Conservation (phyloP, 1,140 invertebrate species). For the Drosophila navojoa region DNA sequence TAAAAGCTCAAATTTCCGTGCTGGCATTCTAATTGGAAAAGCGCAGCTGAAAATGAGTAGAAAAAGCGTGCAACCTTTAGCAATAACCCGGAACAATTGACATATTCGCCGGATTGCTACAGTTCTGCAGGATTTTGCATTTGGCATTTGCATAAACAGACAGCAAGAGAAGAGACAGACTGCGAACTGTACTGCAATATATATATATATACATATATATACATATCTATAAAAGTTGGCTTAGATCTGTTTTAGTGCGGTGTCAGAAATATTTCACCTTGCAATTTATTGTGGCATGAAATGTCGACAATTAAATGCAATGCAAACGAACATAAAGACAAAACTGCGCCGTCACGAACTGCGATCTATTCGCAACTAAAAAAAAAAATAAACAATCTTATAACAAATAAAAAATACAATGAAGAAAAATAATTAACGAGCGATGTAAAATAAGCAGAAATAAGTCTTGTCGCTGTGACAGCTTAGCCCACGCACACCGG, state of each 20-base stretch:
- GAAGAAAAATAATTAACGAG: slow-evolving; percentile 43
- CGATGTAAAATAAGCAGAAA: slow-evolving; percentile 79
- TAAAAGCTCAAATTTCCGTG: background rate
- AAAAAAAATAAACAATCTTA: slow-evolving; percentile 11
- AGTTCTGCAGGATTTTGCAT: slow-evolving; percentile 19
- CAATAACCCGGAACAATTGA: slow-evolving; percentile 50
- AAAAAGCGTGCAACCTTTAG: slow-evolving; percentile 4
- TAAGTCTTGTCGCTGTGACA: slow-evolving; percentile 80
- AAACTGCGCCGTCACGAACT: slow-evolving; percentile 67
- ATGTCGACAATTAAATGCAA: slow-evolving; percentile 77
- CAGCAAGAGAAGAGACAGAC: background rate
- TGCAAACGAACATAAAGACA: slow-evolving; percentile 58
- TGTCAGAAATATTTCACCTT: slow-evolving; percentile 55
- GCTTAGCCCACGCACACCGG: slow-evolving; percentile 74
- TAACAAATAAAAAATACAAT: slow-evolving; percentile 18
- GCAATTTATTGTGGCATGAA: slow-evolving; percentile 74
- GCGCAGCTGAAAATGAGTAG: background rate
- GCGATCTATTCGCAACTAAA: slow-evolving; percentile 35
- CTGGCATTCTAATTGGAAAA: background rate
- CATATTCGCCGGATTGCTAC: slow-evolving; percentile 9
- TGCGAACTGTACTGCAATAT: background rate
- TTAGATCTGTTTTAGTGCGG: background rate
- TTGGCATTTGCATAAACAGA: slow-evolving; percentile 42
- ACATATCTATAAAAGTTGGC: background rate
- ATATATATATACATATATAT: too few species aligned